Percentiles rank a stretch among this genome's conserved stretches.
These are phyloP conservation scores for Crotalus viridis DNA, from an alignment of 2,113 vertebrate genomes.

Conservation along the genomic window DNA sequence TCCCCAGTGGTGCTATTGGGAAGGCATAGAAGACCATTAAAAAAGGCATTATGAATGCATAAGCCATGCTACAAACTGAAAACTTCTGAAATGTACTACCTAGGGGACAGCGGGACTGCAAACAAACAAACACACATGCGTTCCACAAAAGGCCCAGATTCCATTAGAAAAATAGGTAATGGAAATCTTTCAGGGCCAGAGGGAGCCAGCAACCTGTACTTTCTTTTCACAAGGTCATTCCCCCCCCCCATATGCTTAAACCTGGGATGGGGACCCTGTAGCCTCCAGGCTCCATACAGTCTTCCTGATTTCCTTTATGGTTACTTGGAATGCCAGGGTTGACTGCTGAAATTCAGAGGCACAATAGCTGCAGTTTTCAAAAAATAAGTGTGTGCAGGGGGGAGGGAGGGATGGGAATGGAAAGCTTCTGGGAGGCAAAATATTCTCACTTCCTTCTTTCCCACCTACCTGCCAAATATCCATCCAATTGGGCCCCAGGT, in stretches of 20 bases:
- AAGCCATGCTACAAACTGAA: neutral
- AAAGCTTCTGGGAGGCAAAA: neutral
- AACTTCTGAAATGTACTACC: neutral
- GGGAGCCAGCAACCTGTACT: neutral
- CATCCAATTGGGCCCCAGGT: neutral
- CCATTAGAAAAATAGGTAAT: neutral
- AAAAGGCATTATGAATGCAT: neutral
- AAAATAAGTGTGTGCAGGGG: neutral
- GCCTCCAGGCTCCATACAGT: neutral
- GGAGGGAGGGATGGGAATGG: neutral
- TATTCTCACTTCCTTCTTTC: neutral
- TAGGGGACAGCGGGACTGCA: neutral
- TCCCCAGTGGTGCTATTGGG: slow-evolving; percentile 15
- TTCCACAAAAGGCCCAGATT: too few relatives aligned
- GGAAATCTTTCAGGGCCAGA: neutral
- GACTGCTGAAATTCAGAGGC: neutral
- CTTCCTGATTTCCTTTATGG: neutral
- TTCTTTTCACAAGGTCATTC: neutral
- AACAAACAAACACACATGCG: neutral
- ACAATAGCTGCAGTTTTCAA: neutral
- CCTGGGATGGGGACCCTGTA: neutral
- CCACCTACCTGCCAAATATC: neutral
- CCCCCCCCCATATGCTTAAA: neutral
- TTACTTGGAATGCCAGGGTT: neutral
- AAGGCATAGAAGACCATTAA: neutral